phyloP scores from a whole-genome alignment of 2,888 invertebrate species.

The Latrodectus elegans region DNA sequence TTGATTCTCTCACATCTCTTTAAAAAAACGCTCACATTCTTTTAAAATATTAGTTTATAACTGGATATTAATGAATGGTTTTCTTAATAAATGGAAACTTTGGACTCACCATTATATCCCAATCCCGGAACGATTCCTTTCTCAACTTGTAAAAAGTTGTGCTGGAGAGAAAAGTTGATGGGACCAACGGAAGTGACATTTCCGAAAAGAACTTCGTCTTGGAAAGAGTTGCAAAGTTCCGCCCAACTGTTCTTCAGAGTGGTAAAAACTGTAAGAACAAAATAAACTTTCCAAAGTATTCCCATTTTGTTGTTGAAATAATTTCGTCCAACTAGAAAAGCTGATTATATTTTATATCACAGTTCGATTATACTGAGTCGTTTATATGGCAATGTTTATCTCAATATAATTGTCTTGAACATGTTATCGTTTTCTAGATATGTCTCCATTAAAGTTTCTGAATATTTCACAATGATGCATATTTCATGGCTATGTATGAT shows the following conservation, averaged over 20 bases:
- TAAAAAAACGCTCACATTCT: no score
- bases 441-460: no score
- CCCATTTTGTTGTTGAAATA: conserved; percentile 9
- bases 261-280: conserved; percentile 6
- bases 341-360: no score
- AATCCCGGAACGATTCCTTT: conserved; percentile 33
- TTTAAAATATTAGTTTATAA: no score
- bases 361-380: no score
- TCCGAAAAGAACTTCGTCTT: conserved; percentile 5
- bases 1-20: no score
- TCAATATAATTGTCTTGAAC: no score
- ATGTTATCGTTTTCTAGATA: no score
- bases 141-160: conserved; percentile 16
- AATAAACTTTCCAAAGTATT: neutral
- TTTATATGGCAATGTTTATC: no score
- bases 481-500: no score
- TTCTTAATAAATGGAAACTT: neutral
- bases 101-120: conserved; percentile 42
- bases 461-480: no score
- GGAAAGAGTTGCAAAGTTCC: conserved; percentile 13
- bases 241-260: neutral
- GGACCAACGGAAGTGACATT: conserved; percentile 3
- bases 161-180: conserved; percentile 5
- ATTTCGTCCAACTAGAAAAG: no score
- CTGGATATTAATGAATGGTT: neutral